These are phyloP conservation scores for Neotoma lepida DNA, from an alignment of 2,113 vertebrate genomes.

Conservation along the genomic window DNA sequence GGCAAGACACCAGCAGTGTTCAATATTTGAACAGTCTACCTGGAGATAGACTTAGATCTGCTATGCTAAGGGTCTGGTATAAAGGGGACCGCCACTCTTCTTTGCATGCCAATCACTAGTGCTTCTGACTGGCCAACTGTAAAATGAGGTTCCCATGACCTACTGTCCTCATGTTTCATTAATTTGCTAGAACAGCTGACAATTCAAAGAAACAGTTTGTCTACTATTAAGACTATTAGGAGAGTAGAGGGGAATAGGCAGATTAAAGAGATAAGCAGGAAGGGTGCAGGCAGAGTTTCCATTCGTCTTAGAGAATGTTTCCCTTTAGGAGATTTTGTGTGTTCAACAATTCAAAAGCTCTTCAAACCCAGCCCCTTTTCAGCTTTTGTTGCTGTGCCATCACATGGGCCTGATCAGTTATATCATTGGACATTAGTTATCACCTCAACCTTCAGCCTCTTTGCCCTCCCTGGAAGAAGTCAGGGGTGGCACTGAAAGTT, in stretches of 20 bases:
- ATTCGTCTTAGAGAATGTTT: neutral
- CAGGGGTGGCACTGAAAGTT: neutral
- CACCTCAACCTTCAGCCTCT: neutral
- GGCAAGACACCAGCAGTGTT: neutral
- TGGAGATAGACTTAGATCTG: neutral
- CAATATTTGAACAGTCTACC: neutral
- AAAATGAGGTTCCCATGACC: neutral
- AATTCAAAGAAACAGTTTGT: neutral
- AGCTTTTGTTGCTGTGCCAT: neutral
- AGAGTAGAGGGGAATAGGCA: neutral
- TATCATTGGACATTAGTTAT: neutral
- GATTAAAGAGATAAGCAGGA: neutral
- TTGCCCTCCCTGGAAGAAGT: neutral
- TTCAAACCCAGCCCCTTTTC: neutral
- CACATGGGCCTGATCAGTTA: neutral
- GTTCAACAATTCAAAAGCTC: neutral
- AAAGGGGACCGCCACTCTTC: neutral
- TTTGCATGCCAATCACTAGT: neutral
- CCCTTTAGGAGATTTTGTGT: neutral
- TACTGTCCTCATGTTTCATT: neutral
- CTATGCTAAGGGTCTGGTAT: neutral
- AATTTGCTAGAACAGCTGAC: neutral
- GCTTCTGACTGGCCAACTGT: neutral
- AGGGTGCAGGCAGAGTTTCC: neutral
- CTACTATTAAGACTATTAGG: neutral